phyloP scores from a whole-genome alignment of 2,797 vertebrate genomes.

The Chromis chromis region DNA sequence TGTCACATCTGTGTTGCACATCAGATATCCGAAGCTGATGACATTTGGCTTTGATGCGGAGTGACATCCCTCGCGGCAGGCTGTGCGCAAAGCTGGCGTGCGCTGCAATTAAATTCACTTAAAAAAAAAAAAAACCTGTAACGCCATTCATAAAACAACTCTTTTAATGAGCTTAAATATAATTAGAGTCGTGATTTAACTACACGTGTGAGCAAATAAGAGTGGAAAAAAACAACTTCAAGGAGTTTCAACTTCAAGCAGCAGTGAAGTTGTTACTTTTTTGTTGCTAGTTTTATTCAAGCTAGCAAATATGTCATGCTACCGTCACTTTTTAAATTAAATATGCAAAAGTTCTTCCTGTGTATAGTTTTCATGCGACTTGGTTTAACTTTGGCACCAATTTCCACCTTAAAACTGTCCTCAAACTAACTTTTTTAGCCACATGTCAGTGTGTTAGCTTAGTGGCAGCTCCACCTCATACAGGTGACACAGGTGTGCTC shows the following conservation, averaged over 20 bases:
- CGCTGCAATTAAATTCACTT: conserved; percentile 39
- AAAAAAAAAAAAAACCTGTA: too few relatives aligned
- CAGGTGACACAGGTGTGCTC: conserved; percentile 26
- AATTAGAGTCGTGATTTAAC: too few relatives aligned
- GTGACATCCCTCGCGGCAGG: conserved; percentile 53
- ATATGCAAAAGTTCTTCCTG: neutral
- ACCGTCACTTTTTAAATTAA: too few relatives aligned
- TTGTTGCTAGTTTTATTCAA: too few relatives aligned
- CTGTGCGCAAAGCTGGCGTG: conserved; percentile 41
- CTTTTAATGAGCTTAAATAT: too few relatives aligned
- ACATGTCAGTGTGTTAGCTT: neutral
- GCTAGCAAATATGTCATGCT: too few relatives aligned
- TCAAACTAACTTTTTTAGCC: neutral
- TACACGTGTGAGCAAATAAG: too few relatives aligned
- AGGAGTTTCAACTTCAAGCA: too few relatives aligned
- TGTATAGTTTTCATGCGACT: neutral
- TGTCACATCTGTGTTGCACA: neutral
- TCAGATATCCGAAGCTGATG: conserved; percentile 52
- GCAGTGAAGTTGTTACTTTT: too few relatives aligned
- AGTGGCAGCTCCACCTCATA: neutral
- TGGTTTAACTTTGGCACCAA: neutral
- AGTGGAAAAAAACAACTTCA: too few relatives aligned
- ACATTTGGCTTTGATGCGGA: conserved; percentile 62
- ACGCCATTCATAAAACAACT: neutral
- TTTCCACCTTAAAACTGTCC: neutral